phyloP scores from a whole-genome alignment of 2,888 invertebrate species.

The Hirtodrosophila alboralis region DNA sequence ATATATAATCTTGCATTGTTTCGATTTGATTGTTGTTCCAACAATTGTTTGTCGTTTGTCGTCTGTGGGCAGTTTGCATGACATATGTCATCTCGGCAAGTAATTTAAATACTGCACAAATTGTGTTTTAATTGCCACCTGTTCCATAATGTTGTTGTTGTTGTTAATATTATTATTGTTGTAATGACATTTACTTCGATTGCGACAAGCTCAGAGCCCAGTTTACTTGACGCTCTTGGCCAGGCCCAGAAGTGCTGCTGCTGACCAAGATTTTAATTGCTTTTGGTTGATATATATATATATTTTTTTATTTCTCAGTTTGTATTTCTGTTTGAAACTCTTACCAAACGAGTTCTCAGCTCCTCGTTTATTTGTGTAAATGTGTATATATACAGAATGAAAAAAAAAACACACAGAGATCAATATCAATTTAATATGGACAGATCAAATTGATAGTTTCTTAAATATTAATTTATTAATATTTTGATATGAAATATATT shows the following conservation, averaged over 20 bases:
- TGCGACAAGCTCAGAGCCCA: conserved; percentile 36
- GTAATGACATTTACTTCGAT: conserved; percentile 49
- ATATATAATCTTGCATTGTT: conserved; percentile 31
- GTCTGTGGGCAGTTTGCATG: conserved; percentile 54
- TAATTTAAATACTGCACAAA: conserved; percentile 59
- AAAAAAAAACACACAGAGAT: conserved; percentile 3
- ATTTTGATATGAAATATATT: too few species aligned
- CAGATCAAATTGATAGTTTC: too few species aligned
- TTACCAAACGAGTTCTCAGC: conserved; percentile 39
- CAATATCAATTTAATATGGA: too few species aligned
- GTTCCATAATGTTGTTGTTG: conserved; percentile 25
- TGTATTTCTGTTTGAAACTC: conserved; percentile 9
- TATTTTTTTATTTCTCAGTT: conserved; percentile 5
- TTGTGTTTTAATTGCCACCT: conserved; percentile 59
- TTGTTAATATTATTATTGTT: conserved; percentile 16
- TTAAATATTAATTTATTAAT: too few species aligned
- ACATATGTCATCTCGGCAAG: conserved; percentile 58
- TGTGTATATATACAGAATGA: conserved; percentile 11
- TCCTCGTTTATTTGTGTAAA: neutral
- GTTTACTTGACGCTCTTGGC: conserved; percentile 13
- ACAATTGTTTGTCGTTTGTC: conserved; percentile 38
- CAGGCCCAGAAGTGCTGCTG: conserved; percentile 24
- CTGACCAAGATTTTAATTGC: conserved; percentile 52
- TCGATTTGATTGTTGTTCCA: conserved; percentile 36
- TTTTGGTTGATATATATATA: conserved; percentile 40